Evolutionary conservation across 2,888 invertebrate species (phyloP).

Genomic region (Capitulum mitella): DNA sequence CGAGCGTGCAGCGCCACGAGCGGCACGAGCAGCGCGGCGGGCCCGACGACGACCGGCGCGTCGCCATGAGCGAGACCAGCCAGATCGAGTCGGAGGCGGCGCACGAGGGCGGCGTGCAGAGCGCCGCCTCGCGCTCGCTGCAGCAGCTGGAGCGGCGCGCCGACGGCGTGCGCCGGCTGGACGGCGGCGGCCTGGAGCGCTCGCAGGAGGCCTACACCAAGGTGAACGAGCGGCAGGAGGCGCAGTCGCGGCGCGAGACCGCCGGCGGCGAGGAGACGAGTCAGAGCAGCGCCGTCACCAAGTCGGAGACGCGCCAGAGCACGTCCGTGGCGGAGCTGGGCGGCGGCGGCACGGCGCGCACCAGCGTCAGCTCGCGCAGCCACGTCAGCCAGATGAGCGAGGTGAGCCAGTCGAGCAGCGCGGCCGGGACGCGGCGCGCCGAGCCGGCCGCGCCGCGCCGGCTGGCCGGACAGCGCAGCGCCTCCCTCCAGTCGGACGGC

Average conservation of each 20-base stretch:
- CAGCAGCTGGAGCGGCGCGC: neutral
- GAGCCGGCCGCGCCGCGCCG: neutral
- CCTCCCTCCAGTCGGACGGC: neutral
- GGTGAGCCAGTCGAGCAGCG: neutral
- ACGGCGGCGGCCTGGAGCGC: neutral
- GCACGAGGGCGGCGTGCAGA: conserved; percentile 11
- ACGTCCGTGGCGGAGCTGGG: conserved; percentile 2
- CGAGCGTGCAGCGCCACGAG: neutral
- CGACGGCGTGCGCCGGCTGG: neutral
- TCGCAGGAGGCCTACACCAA: neutral
- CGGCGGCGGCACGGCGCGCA: neutral
- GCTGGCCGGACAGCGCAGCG: neutral
- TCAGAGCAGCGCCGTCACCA: neutral
- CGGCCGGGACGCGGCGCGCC: neutral
- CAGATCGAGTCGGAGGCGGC: conserved; percentile 18
- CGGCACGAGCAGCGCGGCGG: neutral
- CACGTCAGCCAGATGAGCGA: conserved; percentile 2
- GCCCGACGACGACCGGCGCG: neutral
- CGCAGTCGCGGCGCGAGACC: neutral
- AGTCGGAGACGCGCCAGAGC: neutral
- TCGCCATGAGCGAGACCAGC: conserved; percentile 12
- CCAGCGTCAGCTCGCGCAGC: neutral
- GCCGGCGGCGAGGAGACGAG: neutral
- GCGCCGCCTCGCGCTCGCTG: conserved; percentile 5
- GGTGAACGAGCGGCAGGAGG: conserved; percentile 5